Conservation (phyloP, 2,888 invertebrate genomes). For the Drosophila seclusa region DNA sequence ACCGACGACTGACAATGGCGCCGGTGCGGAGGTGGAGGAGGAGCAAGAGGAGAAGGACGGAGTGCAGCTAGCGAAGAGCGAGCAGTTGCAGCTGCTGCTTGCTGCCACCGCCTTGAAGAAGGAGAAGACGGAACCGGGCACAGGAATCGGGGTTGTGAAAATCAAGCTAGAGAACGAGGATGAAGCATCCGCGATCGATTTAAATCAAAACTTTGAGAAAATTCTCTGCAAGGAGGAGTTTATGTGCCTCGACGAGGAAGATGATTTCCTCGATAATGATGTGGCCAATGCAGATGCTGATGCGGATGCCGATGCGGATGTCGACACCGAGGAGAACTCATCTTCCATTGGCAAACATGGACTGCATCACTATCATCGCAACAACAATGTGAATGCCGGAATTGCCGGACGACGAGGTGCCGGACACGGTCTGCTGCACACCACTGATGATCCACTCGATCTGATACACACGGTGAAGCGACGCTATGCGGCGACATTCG, state of each 20-base stretch:
- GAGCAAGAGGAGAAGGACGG: constrained; percentile 3
- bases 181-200: constrained; percentile 67
- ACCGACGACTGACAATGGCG: constrained; percentile 70
- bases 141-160: constrained; percentile 32
- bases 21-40: constrained; percentile 6
- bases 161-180: constrained; percentile 48
- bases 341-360: constrained; percentile 72
- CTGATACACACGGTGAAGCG: constrained; percentile 76
- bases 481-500: constrained; percentile 69
- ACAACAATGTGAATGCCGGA: constrained; percentile 58
- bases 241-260: constrained; percentile 83
- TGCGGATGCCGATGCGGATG: constrained; percentile 47
- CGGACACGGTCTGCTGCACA: constrained; percentile 9
- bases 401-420: constrained; percentile 15
- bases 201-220: constrained; percentile 85
- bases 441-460: constrained; percentile 82
- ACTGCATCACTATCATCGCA: constrained; percentile 37
- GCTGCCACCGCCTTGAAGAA: constrained; percentile 77
- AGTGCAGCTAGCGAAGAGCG: constrained; percentile 69
- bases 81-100: constrained; percentile 73
- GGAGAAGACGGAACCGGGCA: constrained; percentile 77
- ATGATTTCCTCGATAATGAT: constrained; percentile 72
- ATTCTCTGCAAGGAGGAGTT: constrained; percentile 85
- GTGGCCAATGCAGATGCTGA: constrained; percentile 40
- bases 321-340: constrained; percentile 65